A percentile compares a stretch with the other conserved stretches of the same genome.
These are phyloP conservation scores for Conchocele bisecta DNA, from an alignment of 2,888 invertebrate genomes.

Conservation along the genomic window DNA sequence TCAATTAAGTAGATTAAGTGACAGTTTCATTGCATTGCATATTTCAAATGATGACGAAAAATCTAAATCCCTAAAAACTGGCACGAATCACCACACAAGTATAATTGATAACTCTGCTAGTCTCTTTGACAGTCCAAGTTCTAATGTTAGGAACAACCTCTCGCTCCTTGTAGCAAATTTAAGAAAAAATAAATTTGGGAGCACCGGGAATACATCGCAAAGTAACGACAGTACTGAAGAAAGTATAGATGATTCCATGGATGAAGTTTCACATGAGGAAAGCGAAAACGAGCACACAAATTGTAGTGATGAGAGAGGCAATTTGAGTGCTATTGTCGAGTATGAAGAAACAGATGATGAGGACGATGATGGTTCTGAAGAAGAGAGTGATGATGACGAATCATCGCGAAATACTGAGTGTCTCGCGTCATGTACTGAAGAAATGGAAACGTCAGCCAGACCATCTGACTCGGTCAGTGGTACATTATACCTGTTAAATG, in stretches of 20 bases:
- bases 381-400: conserved; percentile 25
- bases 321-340: conserved; percentile 17
- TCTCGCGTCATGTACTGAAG: too few species aligned
- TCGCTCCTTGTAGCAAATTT: too few species aligned
- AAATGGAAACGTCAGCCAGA: too few species aligned
- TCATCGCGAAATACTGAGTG: neutral
- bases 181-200: too few species aligned
- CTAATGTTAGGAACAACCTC: too few species aligned
- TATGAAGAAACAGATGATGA: conserved; percentile 18
- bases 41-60: too few species aligned
- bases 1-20: neutral
- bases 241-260: conserved; percentile 19
- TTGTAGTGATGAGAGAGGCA: conserved; percentile 33
- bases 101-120: conserved; percentile 38
- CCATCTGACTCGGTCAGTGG: too few species aligned
- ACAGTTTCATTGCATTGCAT: neutral
- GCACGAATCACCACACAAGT: too few species aligned
- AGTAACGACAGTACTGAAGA: conserved; percentile 1
- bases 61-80: too few species aligned
- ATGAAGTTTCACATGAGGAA: conserved; percentile 16
- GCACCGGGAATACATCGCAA: too few species aligned
- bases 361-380: conserved; percentile 15
- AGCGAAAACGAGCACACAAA: conserved; percentile 32
- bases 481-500: too few species aligned
- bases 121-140: conserved; percentile 40